A percentile compares a stretch with the other conserved stretches of the same genome.
These are phyloP conservation scores for Lasiurus cinereus DNA, from an alignment of 2,113 vertebrate genomes.

Conservation along the genomic window DNA sequence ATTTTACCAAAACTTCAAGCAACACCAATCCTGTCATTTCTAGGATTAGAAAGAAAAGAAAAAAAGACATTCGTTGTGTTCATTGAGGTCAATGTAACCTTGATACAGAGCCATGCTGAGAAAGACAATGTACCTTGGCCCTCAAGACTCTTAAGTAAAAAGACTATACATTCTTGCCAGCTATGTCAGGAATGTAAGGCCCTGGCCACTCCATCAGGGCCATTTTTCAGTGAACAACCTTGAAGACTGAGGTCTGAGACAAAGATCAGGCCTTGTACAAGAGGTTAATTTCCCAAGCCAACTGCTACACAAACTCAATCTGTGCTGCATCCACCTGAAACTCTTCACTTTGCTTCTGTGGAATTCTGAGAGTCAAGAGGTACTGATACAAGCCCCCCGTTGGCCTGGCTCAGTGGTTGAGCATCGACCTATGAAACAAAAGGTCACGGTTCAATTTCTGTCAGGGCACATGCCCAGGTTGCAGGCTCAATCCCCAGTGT, in stretches of 20 bases:
- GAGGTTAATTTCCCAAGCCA: not conserved
- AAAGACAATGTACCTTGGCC: not conserved
- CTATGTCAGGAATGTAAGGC: not conserved
- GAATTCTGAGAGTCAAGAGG: not conserved
- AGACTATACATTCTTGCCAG: not conserved
- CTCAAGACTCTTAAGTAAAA: not conserved
- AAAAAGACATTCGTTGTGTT: not conserved
- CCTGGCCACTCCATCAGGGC: not conserved
- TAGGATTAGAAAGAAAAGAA: not conserved
- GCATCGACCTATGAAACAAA: too few relatives aligned
- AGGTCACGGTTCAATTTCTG: too few relatives aligned
- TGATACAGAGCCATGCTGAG: not conserved
- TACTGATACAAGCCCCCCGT: not conserved
- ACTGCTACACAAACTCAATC: not conserved
- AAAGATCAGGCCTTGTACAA: not conserved
- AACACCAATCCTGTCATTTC: slow-evolving; percentile 16
- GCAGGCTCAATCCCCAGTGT: too few relatives aligned
- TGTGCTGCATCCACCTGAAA: not conserved
- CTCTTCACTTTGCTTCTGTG: not conserved
- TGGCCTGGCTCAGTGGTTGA: too few relatives aligned
- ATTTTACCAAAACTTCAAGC: slow-evolving; percentile 8
- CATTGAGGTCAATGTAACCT: not conserved
- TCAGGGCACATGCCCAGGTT: too few relatives aligned
- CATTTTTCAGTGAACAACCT: not conserved
- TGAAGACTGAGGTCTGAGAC: not conserved